phyloP scores from a whole-genome alignment of 2,113 vertebrate genomes.

The Rafetus swinhoei region DNA sequence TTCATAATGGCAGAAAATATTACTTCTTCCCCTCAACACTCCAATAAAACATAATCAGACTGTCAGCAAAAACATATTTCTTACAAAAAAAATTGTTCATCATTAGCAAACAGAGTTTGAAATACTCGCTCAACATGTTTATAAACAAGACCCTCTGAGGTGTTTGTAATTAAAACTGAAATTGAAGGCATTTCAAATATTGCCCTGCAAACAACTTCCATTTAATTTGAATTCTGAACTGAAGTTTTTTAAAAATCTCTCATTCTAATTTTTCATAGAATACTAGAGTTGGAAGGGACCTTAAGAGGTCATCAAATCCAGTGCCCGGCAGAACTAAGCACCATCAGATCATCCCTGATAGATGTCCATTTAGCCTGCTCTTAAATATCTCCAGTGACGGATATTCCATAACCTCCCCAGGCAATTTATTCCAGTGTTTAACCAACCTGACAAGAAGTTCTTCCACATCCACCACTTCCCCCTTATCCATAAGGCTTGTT shows the following conservation, averaged over 20 bases:
- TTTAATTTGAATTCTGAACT: background rate
- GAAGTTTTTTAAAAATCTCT: too few species aligned
- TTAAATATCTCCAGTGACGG: too few species aligned
- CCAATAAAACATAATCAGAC: rapidly evolving
- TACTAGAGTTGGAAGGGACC: too few species aligned
- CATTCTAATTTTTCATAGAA: background rate
- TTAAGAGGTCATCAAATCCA: too few species aligned
- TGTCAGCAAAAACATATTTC: background rate
- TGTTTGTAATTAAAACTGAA: background rate
- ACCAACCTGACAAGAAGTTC: too few species aligned
- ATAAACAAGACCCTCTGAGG: background rate
- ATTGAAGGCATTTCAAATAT: background rate
- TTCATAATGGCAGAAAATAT: background rate
- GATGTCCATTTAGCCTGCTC: too few species aligned
- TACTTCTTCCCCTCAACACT: background rate
- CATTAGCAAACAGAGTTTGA: background rate
- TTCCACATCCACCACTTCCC: too few species aligned
- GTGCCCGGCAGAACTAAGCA: too few species aligned
- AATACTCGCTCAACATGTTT: background rate
- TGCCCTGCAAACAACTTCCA: background rate
- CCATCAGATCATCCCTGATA: too few species aligned
- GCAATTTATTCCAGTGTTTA: too few species aligned
- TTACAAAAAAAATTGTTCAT: background rate
- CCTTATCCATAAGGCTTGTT: too few species aligned
- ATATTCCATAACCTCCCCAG: too few species aligned